These are phyloP conservation scores for Formica aserva DNA, from an alignment of 2,888 invertebrate species.

Conservation along the genomic window DNA sequence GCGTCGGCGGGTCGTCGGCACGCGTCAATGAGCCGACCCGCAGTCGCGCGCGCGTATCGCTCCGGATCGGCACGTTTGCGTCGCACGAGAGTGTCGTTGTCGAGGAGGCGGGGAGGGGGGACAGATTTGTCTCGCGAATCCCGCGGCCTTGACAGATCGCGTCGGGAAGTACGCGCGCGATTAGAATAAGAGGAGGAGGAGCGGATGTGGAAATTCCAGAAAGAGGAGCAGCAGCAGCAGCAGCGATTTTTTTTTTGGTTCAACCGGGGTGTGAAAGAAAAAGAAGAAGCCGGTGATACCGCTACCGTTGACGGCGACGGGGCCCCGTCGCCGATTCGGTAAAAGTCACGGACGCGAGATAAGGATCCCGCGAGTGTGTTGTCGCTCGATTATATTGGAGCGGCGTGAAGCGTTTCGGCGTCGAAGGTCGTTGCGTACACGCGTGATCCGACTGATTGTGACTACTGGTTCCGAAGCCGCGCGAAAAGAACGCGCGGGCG, in stretches of 20 bases:
- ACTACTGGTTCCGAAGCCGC: not conserved
- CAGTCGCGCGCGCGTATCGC: constrained; percentile 39
- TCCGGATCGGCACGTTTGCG: constrained; percentile 1
- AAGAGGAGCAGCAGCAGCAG: not conserved
- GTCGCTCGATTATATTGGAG: constrained; percentile 38
- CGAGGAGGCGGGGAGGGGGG: not conserved
- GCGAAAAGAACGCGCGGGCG: constrained; percentile 15
- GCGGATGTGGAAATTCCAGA: constrained; percentile 35
- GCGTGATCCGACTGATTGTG: constrained; percentile 22
- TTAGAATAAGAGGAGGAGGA: constrained; percentile 1
- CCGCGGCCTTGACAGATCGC: not conserved
- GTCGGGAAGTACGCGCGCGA: constrained; percentile 44
- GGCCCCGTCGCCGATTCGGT: not conserved
- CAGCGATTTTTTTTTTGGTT: not conserved
- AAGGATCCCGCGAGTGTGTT: constrained; percentile 38
- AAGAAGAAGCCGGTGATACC: not conserved
- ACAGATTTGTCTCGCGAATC: not conserved
- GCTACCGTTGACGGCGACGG: not conserved
- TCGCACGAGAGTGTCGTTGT: not conserved
- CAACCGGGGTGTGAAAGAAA: not conserved
- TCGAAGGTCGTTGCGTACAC: constrained; percentile 36
- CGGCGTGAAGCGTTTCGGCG: not conserved
- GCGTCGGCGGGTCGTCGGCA: constrained; percentile 47
- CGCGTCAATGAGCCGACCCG: constrained; percentile 4
- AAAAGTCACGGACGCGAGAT: constrained; percentile 42